Base-by-base conservation (phyloP, 2,888 invertebrate genomes). In the Rotaria socialis region DNA sequence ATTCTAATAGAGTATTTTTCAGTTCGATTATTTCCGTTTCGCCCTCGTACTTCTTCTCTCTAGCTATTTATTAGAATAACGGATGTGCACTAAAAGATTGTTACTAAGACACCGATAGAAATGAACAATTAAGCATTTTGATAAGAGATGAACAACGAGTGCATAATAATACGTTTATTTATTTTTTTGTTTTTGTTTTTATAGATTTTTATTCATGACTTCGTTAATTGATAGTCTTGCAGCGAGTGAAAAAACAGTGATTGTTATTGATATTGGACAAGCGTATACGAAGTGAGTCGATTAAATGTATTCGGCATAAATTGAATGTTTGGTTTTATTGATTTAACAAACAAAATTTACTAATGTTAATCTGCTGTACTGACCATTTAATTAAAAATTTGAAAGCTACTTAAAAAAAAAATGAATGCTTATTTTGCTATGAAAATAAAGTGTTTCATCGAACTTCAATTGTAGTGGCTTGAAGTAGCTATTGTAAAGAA, bases 241-340 rank as follows among this genome's bases (percentile, higher is more conserved):
- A 2, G 11, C 24, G 3, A 47, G 24, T 80, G 85, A 86, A 27
- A 80, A 47, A n/a, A 56, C 56, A 52, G 56, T 74, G 11, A 67
- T 86, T 24, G 35, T 85, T 24, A 58, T 86, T 56, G 86, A 86
- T 55, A 85, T 86, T n/a, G 86, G 86, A n/a, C 75, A 55, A 14
- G 86, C 85, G 22, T 86, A 86, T n/a, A 86, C 86, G 27, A 86
- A 86, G 74, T 74, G n/a, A 60, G 58, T 60, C 24, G n/a, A 52
- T 52, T 52, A 52, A 67, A 14, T 50, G 50, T 50, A 50, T 27
- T 58, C 16, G 14, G 2, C 50, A 52, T 52, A 16, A 52, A 11
- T 52, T 52, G 11, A 52, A 58, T n/a, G 4, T 24, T 19, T 58
- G n/a, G 24, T 4, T 24, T 7, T 58, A 35, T 58, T 24, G 24